These are phyloP conservation scores for Microplitis demolitor DNA, from an alignment of 1,140 invertebrate species.

Conservation along the genomic window DNA sequence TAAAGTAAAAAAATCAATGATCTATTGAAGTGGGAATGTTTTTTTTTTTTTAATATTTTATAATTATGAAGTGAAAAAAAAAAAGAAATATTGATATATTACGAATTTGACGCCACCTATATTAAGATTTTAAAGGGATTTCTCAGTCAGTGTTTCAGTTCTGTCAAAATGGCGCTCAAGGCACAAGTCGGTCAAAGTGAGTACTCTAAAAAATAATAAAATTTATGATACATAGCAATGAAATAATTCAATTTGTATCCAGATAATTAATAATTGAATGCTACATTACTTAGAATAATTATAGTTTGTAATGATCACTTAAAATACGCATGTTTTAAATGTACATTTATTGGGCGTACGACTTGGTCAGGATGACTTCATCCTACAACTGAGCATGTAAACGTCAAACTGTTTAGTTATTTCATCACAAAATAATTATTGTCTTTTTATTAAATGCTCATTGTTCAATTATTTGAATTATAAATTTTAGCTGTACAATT, in stretches of 20 bases:
- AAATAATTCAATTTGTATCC: not conserved
- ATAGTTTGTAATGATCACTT: not conserved
- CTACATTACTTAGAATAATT: not conserved
- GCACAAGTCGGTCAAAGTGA: slow-evolving; percentile 66
- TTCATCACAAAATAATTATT: not conserved
- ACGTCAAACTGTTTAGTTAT: slow-evolving; percentile 12
- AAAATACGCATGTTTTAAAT: slow-evolving; percentile 30
- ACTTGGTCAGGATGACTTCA: slow-evolving; percentile 34
- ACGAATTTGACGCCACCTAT: slow-evolving; percentile 29
- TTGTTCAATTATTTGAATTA: not conserved
- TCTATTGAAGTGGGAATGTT: too few relatives aligned
- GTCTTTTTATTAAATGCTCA: not conserved
- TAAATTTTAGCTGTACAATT: not conserved
- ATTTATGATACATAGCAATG: slow-evolving; percentile 37
- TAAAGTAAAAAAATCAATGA: too few relatives aligned
- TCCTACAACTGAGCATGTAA: slow-evolving; percentile 4
- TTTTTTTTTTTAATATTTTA: too few relatives aligned
- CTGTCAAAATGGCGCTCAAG: slow-evolving; percentile 67
- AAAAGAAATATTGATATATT: too few relatives aligned
- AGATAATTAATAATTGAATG: slow-evolving; percentile 1
- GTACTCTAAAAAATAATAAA: slow-evolving; percentile 49
- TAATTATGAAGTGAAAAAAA: too few relatives aligned
- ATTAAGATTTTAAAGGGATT: not conserved
- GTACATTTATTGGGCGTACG: slow-evolving; percentile 43
- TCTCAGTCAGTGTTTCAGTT: slow-evolving; percentile 32